phyloP scores from a whole-genome alignment of 2,113 vertebrate genomes.

The Apteryx mantelli region DNA sequence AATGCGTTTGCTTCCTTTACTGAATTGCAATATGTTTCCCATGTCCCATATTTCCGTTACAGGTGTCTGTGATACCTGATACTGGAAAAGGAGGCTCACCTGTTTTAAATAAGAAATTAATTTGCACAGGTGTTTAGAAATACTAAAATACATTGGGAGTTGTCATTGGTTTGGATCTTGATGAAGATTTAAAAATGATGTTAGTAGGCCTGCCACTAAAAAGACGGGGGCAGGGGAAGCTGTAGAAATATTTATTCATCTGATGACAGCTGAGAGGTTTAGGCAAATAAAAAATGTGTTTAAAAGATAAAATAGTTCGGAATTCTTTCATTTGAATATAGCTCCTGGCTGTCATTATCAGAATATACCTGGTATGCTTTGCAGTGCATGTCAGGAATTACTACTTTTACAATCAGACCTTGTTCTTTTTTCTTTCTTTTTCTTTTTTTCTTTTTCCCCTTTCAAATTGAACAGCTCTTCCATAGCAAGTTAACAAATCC shows the following conservation, averaged over 20 bases:
- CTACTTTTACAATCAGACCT: neutral
- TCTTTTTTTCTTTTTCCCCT: neutral
- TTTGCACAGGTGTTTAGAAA: neutral
- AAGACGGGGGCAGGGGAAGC: neutral
- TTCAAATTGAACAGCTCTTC: conserved; percentile 17
- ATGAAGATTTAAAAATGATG: neutral
- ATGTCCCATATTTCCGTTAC: neutral
- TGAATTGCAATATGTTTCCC: neutral
- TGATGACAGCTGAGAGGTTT: conserved; percentile 4
- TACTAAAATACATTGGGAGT: neutral
- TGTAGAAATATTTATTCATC: neutral
- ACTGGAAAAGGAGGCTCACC: neutral
- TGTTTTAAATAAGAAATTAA: neutral
- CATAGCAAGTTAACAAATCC: neutral
- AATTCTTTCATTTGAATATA: neutral
- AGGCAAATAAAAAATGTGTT: neutral
- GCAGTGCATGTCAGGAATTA: neutral
- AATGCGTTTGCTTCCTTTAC: neutral
- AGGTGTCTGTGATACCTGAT: neutral
- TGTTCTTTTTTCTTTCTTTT: neutral
- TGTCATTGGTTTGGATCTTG: neutral
- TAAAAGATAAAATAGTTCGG: conserved; percentile 23
- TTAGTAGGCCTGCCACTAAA: neutral
- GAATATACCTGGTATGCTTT: neutral
- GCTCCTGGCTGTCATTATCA: neutral